Conservation (phyloP, 2,888 invertebrate species). For the Meiosimyza decipiens region DNA sequence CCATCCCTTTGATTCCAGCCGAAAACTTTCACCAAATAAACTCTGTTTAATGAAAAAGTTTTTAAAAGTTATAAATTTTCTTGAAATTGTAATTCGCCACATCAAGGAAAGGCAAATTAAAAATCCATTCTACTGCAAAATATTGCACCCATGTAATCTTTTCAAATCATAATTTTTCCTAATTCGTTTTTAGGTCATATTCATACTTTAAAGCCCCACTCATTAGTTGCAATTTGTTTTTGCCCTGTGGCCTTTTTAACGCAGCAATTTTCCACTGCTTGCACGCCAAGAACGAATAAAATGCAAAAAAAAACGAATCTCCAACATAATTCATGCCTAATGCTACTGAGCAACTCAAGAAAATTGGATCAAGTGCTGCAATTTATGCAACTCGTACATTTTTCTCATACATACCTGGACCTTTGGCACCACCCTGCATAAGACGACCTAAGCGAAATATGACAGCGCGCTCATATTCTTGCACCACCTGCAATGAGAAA, state of each 20-base stretch:
- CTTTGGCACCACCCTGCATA: slow-evolving; percentile 91
- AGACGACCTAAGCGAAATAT: slow-evolving; percentile 92
- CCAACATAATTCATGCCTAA: slow-evolving; percentile 18
- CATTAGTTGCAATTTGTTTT: not conserved
- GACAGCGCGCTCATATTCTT: slow-evolving; percentile 95
- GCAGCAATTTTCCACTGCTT: not conserved
- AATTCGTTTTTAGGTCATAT: too few species aligned
- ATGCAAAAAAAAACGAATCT: not conserved
- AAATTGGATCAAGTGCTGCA: slow-evolving; percentile 61
- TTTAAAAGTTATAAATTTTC: too few species aligned
- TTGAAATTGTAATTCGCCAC: too few species aligned
- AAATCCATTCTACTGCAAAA: too few species aligned
- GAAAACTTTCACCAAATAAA: too few species aligned
- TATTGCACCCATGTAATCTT: too few species aligned
- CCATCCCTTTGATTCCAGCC: too few species aligned
- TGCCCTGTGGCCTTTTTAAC: not conserved
- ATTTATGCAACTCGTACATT: slow-evolving; percentile 55
- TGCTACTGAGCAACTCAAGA: slow-evolving; percentile 36
- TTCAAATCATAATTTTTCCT: too few species aligned
- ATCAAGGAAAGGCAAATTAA: too few species aligned
- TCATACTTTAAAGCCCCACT: not conserved
- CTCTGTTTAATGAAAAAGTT: too few species aligned
- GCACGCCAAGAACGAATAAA: too few species aligned
- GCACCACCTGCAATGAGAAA: slow-evolving; percentile 79
- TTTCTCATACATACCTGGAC: slow-evolving; percentile 77